Evolutionary conservation across 2,888 invertebrate species (phyloP).

Genomic region (Drosophila hawaiiensis): DNA sequence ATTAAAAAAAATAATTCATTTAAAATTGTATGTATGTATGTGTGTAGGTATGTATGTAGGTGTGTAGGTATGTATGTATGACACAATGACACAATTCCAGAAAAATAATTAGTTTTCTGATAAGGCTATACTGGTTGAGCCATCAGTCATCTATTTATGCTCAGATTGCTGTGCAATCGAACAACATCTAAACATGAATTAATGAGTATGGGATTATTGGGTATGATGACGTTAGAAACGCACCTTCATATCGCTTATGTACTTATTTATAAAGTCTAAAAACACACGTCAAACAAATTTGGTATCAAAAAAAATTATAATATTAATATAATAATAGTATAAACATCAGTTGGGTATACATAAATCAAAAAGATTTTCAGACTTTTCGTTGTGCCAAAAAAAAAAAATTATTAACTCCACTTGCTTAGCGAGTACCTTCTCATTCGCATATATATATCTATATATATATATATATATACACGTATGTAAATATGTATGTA

Average conservation of each 20-base stretch:
- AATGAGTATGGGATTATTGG: conserved; percentile 9
- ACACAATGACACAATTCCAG: conserved; percentile 33
- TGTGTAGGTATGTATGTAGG: not conserved
- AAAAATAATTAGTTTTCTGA: conserved; percentile 28
- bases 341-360: conserved; percentile 45
- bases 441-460: not conserved
- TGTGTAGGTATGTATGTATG: conserved; percentile 5
- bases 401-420: conserved; percentile 37
- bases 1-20: conserved; percentile 14
- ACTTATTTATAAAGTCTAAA: conserved; percentile 29
- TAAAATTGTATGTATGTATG: conserved; percentile 17
- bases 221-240: conserved; percentile 11
- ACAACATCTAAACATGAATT: conserved; percentile 25
- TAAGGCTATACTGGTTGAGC: conserved; percentile 36
- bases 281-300: conserved; percentile 41
- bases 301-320: conserved; percentile 46
- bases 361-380: conserved; percentile 71
- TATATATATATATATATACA: conserved; percentile 3
- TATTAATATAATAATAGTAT: conserved; percentile 36
- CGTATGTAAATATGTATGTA: conserved; percentile 13
- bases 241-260: conserved; percentile 11
- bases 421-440: conserved; percentile 35
- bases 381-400: conserved; percentile 77
- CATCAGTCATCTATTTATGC: conserved; percentile 32
- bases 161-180: conserved; percentile 53